Evolutionary conservation across 2,113 vertebrate genomes (phyloP), one percentile per base, ranked within the genome.

Genomic region (Perccottus glenii): DNA sequence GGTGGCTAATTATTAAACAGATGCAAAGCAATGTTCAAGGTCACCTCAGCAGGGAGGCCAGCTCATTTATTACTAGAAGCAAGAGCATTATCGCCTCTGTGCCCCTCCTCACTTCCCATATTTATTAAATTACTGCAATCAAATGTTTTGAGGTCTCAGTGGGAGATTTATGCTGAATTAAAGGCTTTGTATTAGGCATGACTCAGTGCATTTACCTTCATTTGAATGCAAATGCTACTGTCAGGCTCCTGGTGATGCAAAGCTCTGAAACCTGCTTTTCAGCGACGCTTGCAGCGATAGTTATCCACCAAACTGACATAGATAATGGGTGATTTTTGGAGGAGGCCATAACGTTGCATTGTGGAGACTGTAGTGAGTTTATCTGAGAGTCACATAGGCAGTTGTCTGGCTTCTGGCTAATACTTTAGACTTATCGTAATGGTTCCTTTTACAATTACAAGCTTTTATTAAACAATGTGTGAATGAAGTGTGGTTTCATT

Each of bases 291-390:
- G 51, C 47, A 67, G 33, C 64, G 44, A 77, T 51, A 43, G 36
- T 14, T 66, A 64, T 67, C 50, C 45, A 49, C 64, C 40, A 72
- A 35, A 50, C 43, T 1, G 56, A 67, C 56, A 67, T 43, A 44
- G 60, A 15, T 55, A 55, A 55, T 11, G 33, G 27, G 43, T 50
- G 36, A 73, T 63, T 74, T 64, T 68, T 10, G 33, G 67, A 45
- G 4, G 81, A 76, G 71, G 60, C 62, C 48, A 33, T 43, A 67
- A 60, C 45, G 49, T 43, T 60, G 47, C 59, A 69, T 9, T 52
- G 47, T 60, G 60, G 40, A 74, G 61, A 53, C 81, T 51, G 44
- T 75, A 77, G 83, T 83, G 74, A 80, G 52, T 78, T 77, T 56
- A 68, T 66, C 63, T 52, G 40, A 56, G 73, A 80, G 73, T 14